These are phyloP conservation scores for Temnothorax nylanderi DNA, from an alignment of 1,140 invertebrate species.

Conservation along the genomic window DNA sequence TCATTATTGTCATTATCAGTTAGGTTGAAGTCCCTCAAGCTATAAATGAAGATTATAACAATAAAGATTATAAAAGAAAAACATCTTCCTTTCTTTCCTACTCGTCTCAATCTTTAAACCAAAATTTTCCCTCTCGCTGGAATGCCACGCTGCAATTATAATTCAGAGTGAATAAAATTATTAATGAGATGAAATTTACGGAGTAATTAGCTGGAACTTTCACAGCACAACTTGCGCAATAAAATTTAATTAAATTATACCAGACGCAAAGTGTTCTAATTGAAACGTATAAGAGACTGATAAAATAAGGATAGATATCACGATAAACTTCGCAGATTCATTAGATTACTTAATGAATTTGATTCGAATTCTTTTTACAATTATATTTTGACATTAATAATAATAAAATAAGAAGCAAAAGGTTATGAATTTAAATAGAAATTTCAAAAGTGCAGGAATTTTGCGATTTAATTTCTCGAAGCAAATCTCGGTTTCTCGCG, in stretches of 20 bases:
- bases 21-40: neutral
- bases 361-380: neutral
- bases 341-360: neutral
- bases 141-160: neutral
- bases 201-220: conserved; percentile 30
- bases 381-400: neutral
- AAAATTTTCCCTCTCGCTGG: neutral
- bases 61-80: neutral
- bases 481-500: neutral
- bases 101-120: neutral
- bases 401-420: neutral
- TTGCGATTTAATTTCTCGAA: neutral
- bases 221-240: neutral
- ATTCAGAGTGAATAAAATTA: conserved; percentile 13
- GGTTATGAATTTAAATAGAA: neutral
- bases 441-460: neutral
- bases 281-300: neutral
- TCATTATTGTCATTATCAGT: neutral
- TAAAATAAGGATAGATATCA: conserved; percentile 4
- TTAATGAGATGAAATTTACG: conserved; percentile 23
- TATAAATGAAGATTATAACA: neutral
- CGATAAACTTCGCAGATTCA: neutral
- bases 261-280: conserved; percentile 23
- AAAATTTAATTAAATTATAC: conserved; percentile 36
- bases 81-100: neutral